Evolutionary conservation across 2,888 invertebrate species (phyloP).

Genomic region (Eristalis tenax): DNA sequence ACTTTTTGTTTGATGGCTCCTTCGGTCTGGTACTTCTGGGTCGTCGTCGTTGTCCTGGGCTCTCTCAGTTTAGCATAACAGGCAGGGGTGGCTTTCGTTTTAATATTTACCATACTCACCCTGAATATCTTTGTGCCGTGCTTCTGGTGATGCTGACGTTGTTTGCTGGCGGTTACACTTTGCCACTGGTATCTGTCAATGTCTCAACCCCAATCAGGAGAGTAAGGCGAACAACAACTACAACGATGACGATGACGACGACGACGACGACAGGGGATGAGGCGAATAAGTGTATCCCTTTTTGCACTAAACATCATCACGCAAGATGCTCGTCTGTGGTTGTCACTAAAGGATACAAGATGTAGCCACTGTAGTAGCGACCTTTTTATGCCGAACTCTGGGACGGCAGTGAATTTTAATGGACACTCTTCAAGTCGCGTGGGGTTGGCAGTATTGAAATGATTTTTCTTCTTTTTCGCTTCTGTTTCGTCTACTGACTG

Average conservation of each 20-base stretch:
- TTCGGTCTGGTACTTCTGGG: conserved; percentile 65
- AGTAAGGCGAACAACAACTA: conserved; percentile 9
- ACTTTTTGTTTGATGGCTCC: conserved; percentile 75
- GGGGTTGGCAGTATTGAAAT: conserved; percentile 61
- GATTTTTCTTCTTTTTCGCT: conserved; percentile 35
- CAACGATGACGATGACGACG: conserved; percentile 7
- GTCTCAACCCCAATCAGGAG: conserved; percentile 69
- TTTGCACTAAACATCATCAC: conserved; percentile 71
- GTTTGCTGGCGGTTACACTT: conserved; percentile 54
- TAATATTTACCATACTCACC: conserved; percentile 70
- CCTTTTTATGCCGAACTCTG: conserved; percentile 63
- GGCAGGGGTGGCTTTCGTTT: conserved; percentile 50
- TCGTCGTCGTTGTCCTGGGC: conserved; percentile 4
- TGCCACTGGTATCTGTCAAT: conserved; percentile 70
- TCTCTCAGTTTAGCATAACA: conserved; percentile 19
- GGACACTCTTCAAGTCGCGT: conserved; percentile 68
- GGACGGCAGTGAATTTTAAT: conserved; percentile 70
- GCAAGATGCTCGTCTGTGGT: conserved; percentile 70
- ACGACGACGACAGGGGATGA: conserved; percentile 5
- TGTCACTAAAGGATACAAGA: conserved; percentile 65
- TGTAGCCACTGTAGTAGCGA: conserved; percentile 43
- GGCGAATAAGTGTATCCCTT: conserved; percentile 45
- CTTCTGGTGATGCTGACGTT: conserved; percentile 33
- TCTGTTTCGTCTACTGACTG: conserved; percentile 65
- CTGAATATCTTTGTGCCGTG: conserved; percentile 47